These are phyloP conservation scores for Tipula helvola DNA, from an alignment of 2,888 invertebrate species.

Conservation along the genomic window DNA sequence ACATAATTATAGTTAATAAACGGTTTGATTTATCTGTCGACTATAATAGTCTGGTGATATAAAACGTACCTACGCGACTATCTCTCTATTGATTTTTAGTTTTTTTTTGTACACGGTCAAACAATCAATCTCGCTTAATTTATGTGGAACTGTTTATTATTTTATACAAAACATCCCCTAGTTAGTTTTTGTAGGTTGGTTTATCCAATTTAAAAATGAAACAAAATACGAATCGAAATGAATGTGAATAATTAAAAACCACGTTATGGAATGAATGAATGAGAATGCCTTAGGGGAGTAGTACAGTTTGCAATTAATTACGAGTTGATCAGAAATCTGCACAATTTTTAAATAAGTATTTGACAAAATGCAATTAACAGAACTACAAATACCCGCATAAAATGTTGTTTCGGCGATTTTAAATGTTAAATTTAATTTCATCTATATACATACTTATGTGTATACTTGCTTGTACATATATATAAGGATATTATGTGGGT, in stretches of 20 bases:
- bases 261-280: neutral
- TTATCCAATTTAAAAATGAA: neutral
- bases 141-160: neutral
- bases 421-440: neutral
- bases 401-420: neutral
- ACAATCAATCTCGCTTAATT: neutral
- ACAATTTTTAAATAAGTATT: neutral
- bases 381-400: neutral
- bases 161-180: neutral
- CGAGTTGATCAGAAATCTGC: neutral
- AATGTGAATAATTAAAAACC: neutral
- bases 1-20: neutral
- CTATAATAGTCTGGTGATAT: neutral
- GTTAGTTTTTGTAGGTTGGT: neutral
- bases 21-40: neutral
- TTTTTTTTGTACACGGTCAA: neutral
- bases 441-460: neutral
- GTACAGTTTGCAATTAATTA: neutral
- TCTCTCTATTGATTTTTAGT: neutral
- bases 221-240: neutral
- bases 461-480: neutral
- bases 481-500: neutral
- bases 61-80: neutral
- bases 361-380: neutral
- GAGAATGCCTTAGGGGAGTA: neutral